phyloP scores from a whole-genome alignment of 2,797 vertebrate genomes.

The Cossypha heuglini region DNA sequence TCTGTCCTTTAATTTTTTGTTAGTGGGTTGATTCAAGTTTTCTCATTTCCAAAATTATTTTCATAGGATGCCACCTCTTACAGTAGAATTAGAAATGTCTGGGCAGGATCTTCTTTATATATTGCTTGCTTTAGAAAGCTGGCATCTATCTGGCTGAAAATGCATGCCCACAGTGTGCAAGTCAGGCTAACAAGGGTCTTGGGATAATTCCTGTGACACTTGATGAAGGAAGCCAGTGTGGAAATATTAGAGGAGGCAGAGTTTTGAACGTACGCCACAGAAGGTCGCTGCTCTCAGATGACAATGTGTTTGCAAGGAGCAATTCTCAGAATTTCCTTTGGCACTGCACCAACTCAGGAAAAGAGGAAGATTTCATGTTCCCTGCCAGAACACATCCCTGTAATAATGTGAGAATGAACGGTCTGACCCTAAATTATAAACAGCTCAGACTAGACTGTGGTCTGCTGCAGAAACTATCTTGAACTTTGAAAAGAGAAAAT shows the following conservation, averaged over 20 bases:
- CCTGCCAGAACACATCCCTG: slow-evolving; percentile 14
- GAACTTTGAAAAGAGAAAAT: not conserved
- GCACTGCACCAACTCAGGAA: not conserved
- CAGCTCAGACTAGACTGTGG: not conserved
- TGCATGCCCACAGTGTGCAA: not conserved
- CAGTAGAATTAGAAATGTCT: not conserved
- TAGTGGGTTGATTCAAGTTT: not conserved
- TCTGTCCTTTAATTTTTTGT: not conserved
- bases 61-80: not conserved
- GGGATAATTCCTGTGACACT: not conserved
- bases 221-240: not conserved
- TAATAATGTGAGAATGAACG: slow-evolving; percentile 39
- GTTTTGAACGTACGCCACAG: not conserved
- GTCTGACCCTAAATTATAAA: slow-evolving; percentile 41
- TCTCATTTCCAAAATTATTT: not conserved
- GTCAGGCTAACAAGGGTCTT: not conserved
- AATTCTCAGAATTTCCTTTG: slow-evolving; percentile 50
- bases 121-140: not conserved
- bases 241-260: not conserved
- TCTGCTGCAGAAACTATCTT: not conserved
- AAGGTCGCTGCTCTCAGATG: slow-evolving; percentile 2
- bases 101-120: not conserved
- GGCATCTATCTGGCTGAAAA: not conserved
- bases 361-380: slow-evolving; percentile 25
- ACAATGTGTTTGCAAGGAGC: slow-evolving; percentile 31